phyloP scores from a whole-genome alignment of 2,113 vertebrate genomes.

The Abramis brama region DNA sequence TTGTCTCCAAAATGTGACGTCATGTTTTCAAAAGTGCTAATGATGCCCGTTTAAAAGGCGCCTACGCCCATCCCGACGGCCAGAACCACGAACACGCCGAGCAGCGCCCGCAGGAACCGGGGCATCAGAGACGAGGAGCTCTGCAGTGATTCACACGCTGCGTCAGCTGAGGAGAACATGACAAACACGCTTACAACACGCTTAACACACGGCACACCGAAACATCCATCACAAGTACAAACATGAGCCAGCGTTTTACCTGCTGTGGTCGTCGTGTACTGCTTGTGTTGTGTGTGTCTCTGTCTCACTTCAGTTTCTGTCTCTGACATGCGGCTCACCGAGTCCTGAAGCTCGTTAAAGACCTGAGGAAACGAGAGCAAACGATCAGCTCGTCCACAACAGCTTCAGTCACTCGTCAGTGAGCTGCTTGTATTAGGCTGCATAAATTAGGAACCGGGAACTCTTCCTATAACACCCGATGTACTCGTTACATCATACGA shows the following conservation, averaged over 20 bases:
- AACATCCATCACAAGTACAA: too few relatives aligned
- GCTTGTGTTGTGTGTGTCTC: slow-evolving; percentile 37
- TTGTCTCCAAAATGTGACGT: background rate
- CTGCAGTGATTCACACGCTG: background rate
- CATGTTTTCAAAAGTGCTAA: background rate
- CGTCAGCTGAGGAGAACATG: background rate
- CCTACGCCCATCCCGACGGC: slow-evolving; percentile 73
- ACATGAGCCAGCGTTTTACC: slow-evolving; percentile 30
- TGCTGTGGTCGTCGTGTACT: slow-evolving; percentile 1
- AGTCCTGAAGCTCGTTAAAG: slow-evolving; percentile 79
- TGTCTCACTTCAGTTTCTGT: slow-evolving; percentile 40
- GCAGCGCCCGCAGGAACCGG: slow-evolving; percentile 62
- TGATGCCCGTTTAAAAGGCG: slow-evolving; percentile 53
- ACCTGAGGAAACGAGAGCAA: slow-evolving; percentile 60
- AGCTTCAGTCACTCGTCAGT: background rate
- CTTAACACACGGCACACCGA: too few relatives aligned
- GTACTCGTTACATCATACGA: too few relatives aligned
- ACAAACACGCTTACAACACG: background rate
- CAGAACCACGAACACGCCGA: slow-evolving; percentile 71
- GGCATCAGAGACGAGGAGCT: slow-evolving; percentile 3
- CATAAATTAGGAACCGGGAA: too few relatives aligned
- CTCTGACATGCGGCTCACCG: slow-evolving; percentile 60
- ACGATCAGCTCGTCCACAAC: background rate
- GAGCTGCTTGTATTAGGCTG: background rate
- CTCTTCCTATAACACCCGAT: too few relatives aligned